Conservation (phyloP, 2,888 invertebrate genomes). For the Drosophila austrosaltans region DNA sequence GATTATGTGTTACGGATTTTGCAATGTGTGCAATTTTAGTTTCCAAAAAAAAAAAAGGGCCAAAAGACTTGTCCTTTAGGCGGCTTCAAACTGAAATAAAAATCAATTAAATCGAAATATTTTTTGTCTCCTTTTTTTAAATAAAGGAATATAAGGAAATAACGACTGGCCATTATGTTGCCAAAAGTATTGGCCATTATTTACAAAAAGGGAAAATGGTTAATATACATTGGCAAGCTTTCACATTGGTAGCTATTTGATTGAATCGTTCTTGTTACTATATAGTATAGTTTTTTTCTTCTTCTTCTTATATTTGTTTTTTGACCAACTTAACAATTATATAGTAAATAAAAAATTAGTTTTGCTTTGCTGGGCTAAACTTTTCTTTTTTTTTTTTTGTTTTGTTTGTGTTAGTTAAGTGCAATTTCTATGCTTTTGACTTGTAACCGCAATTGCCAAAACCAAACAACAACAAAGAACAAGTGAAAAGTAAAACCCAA, state of each 20-base stretch:
- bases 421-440: slow-evolving; percentile 6
- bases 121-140: slow-evolving; percentile 5
- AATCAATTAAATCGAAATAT: slow-evolving; percentile 3
- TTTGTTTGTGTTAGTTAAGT: background rate
- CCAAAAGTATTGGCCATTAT: slow-evolving; percentile 6
- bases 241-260: too few relatives aligned
- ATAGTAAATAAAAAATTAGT: slow-evolving; percentile 4
- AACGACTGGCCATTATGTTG: background rate
- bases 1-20: slow-evolving; percentile 37
- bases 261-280: too few relatives aligned
- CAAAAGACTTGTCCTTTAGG: background rate
- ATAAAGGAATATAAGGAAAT: background rate
- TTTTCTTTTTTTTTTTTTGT: slow-evolving; percentile 7
- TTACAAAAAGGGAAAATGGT: background rate
- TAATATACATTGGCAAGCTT: background rate
- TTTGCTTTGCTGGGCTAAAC: background rate
- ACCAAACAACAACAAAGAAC: slow-evolving; percentile 9
- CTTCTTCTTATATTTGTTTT: too few relatives aligned
- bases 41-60: background rate
- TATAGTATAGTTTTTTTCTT: too few relatives aligned
- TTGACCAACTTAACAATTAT: background rate
- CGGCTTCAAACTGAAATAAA: slow-evolving; percentile 8
- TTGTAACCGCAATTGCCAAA: slow-evolving; percentile 7
- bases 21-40: slow-evolving; percentile 57
- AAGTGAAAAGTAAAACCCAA: slow-evolving; percentile 8